Evolutionary conservation across 2,888 invertebrate species (phyloP).

Genomic region (Chironomus riparius): DNA sequence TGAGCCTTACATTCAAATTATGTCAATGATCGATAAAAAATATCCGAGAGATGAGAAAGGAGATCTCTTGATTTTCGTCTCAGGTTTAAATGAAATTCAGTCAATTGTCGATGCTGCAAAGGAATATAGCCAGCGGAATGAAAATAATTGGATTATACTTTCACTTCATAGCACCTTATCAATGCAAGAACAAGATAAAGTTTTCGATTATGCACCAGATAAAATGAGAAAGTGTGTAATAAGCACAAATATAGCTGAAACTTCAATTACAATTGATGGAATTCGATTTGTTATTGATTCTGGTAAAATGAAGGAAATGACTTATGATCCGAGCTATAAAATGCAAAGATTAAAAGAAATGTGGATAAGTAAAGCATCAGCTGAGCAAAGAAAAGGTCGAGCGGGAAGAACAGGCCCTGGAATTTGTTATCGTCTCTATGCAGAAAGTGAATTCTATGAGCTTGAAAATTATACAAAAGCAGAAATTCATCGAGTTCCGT

Average conservation of each 20-base stretch:
- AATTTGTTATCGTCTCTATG: conserved; percentile 83
- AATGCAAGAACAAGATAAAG: conserved; percentile 92
- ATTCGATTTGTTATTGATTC: conserved; percentile 95
- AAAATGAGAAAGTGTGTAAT: conserved; percentile 93
- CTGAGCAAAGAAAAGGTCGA: conserved; percentile 92
- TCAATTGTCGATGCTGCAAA: conserved; percentile 76
- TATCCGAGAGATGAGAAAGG: conserved; percentile 81
- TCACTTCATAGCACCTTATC: conserved; percentile 89
- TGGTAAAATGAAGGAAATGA: conserved; percentile 96
- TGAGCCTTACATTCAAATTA: conserved; percentile 82
- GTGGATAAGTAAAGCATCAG: conserved; percentile 95
- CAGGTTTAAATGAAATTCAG: conserved; percentile 88
- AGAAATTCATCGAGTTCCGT: conserved; percentile 86
- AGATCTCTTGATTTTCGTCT: conserved; percentile 89
- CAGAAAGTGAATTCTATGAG: conserved; percentile 65
- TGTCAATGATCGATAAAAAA: conserved; percentile 86
- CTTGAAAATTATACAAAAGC: conserved; percentile 83
- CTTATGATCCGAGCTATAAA: conserved; percentile 80
- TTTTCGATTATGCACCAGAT: conserved; percentile 91
- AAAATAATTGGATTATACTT: conserved; percentile 82
- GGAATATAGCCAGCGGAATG: conserved; percentile 61
- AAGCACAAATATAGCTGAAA: conserved; percentile 97
- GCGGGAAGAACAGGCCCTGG: conserved; percentile 95
- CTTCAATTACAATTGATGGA: conserved; percentile 96
- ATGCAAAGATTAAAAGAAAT: conserved; percentile 89